phyloP scores from a whole-genome alignment of 2,113 vertebrate genomes.

The Nesoenas mayeri region DNA sequence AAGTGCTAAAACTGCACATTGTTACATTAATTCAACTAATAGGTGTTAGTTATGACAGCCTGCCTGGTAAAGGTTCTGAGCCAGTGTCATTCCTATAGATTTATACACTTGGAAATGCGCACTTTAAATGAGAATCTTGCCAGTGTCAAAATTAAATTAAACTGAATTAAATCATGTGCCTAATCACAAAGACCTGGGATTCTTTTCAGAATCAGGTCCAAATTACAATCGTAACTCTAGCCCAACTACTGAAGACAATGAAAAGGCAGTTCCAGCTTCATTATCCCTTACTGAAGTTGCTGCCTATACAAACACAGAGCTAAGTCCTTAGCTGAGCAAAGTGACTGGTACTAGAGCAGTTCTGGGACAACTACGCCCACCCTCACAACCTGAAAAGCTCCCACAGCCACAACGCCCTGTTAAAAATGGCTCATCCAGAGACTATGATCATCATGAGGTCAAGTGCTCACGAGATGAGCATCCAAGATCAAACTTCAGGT shows the following conservation, averaged over 20 bases:
- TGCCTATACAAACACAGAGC: not conserved
- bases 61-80: conserved; percentile 50
- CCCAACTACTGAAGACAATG: conserved; percentile 40
- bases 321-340: not conserved
- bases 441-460: not conserved
- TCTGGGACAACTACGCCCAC: not conserved
- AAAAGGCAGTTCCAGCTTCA: conserved; percentile 57
- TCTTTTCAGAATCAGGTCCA: conserved; percentile 48
- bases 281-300: conserved; percentile 52
- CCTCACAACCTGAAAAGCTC: not conserved
- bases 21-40: conserved; percentile 67
- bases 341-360: not conserved
- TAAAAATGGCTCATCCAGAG: not conserved
- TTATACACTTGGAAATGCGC: conserved; percentile 52
- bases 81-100: conserved; percentile 61
- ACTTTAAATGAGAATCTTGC: conserved; percentile 42
- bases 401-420: rapidly evolving
- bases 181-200: conserved; percentile 42
- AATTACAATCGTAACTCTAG: conserved; percentile 64
- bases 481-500: not conserved
- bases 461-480: not conserved
- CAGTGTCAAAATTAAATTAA: conserved; percentile 59
- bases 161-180: conserved; percentile 57
- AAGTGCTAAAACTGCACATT: conserved; percentile 34
- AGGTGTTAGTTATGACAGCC: conserved; percentile 66